Evolutionary conservation across 2,888 invertebrate genomes (phyloP).

Genomic region (Horisme vitalbata): DNA sequence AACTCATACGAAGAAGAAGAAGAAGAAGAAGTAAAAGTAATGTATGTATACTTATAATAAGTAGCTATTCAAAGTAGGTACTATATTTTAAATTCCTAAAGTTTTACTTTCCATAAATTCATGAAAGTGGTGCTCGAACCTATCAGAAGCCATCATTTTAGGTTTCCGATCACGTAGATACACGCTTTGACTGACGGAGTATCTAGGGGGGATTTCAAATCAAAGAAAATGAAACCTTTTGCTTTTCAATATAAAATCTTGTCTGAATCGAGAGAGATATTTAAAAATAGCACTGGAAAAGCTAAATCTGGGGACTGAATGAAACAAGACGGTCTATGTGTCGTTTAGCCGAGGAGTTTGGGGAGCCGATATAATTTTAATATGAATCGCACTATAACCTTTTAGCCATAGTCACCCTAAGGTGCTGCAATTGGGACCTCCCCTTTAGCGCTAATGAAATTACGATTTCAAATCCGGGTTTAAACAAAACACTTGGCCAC

Average conservation of each 20-base stretch:
- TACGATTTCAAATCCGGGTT: conserved; percentile 3
- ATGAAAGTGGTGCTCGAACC: background rate
- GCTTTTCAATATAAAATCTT: conserved; percentile 16
- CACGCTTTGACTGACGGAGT: conserved; percentile 34
- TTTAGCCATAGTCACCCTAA: conserved; percentile 30
- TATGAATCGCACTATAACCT: conserved; percentile 37
- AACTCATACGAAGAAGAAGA: too few species aligned
- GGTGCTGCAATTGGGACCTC: conserved; percentile 28
- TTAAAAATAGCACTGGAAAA: conserved; percentile 20
- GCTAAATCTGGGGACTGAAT: conserved; percentile 24
- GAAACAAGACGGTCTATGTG: conserved; percentile 27
- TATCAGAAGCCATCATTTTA: conserved; percentile 24
- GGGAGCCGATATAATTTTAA: conserved; percentile 37
- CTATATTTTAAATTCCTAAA: too few species aligned
- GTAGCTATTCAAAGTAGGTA: too few species aligned
- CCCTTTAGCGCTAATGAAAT: conserved; percentile 5
- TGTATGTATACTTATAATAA: too few species aligned
- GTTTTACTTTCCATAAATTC: too few species aligned
- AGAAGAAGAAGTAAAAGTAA: too few species aligned
- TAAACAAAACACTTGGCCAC: conserved; percentile 2
- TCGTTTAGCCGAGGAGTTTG: conserved; percentile 10
- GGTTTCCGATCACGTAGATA: conserved; percentile 41
- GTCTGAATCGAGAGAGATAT: background rate
- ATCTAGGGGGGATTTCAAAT: conserved; percentile 17
- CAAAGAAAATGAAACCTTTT: conserved; percentile 36